These are phyloP conservation scores for Cyphomyrus discorhynchus DNA, from an alignment of 2,113 vertebrate species.

Conservation along the genomic window DNA sequence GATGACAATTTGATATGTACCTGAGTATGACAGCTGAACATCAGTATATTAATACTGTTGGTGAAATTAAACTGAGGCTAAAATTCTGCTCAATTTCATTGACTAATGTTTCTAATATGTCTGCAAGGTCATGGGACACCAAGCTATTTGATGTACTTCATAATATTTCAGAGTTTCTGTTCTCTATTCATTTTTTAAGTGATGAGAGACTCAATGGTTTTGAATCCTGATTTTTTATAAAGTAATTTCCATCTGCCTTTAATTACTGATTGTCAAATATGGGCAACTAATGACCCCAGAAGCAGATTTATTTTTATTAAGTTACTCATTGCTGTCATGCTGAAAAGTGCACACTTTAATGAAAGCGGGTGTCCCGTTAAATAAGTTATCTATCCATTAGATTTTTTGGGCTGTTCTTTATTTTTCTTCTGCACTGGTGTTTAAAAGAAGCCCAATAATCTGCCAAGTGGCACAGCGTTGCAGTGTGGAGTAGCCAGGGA, in stretches of 20 bases:
- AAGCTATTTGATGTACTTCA: not conserved
- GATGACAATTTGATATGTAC: not conserved
- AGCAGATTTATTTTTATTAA: not conserved
- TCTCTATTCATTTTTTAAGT: not conserved
- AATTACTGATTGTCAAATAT: not conserved
- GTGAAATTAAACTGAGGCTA: not conserved
- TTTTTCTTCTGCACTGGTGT: not conserved
- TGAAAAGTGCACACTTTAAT: not conserved
- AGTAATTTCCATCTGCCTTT: not conserved
- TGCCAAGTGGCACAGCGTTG: constrained; percentile 58
- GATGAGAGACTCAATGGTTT: not conserved
- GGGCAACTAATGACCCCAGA: not conserved
- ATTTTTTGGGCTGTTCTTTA: not conserved
- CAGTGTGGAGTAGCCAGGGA: constrained; percentile 53
- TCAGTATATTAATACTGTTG: not conserved
- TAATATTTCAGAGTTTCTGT: not conserved
- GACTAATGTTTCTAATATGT: constrained; percentile 65
- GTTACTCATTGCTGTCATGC: not conserved
- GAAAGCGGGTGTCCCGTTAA: not conserved
- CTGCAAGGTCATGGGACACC: constrained; percentile 52
- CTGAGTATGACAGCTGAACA: not conserved
- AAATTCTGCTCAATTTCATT: constrained; percentile 34
- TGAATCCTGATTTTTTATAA: not conserved
- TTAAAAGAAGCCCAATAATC: constrained; percentile 51
- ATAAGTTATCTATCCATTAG: not conserved